Evolutionary conservation across 2,797 vertebrate species (phyloP).

Genomic region (Onychomys torridus): DNA sequence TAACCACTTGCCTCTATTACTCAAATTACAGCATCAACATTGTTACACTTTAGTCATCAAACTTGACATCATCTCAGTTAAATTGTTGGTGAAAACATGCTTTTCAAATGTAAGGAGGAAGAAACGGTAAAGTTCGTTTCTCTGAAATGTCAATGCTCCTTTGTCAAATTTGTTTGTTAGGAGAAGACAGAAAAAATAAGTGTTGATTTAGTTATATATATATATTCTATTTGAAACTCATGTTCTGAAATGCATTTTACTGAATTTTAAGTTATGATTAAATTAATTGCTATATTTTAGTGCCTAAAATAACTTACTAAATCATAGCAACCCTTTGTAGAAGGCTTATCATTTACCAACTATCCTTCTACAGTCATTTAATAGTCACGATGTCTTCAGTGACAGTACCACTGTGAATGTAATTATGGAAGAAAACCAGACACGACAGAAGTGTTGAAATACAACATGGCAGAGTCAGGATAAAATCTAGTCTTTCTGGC

Average conservation of each 20-base stretch:
- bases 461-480: not conserved
- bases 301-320: not conserved
- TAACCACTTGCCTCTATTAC: not conserved
- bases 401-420: not conserved
- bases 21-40: not conserved
- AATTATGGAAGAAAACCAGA: not conserved
- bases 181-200: slow-evolving; percentile 46
- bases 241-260: not conserved
- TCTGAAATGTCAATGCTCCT: slow-evolving; percentile 20
- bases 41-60: not conserved
- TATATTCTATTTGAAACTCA: not conserved
- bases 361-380: not conserved
- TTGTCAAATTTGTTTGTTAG: not conserved
- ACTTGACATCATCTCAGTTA: not conserved
- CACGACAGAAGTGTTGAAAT: not conserved
- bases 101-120: slow-evolving; percentile 49
- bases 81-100: not conserved
- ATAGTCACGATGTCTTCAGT: not conserved
- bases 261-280: not conserved
- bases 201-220: slow-evolving; percentile 25
- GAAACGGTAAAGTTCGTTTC: not conserved
- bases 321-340: not conserved
- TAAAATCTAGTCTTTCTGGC: not conserved
- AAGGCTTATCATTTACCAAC: not conserved
- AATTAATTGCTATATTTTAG: not conserved